Evolutionary conservation across 2,797 vertebrate species (phyloP), one percentile per base, ranked within the genome.

Genomic region (Trachurus trachurus): DNA sequence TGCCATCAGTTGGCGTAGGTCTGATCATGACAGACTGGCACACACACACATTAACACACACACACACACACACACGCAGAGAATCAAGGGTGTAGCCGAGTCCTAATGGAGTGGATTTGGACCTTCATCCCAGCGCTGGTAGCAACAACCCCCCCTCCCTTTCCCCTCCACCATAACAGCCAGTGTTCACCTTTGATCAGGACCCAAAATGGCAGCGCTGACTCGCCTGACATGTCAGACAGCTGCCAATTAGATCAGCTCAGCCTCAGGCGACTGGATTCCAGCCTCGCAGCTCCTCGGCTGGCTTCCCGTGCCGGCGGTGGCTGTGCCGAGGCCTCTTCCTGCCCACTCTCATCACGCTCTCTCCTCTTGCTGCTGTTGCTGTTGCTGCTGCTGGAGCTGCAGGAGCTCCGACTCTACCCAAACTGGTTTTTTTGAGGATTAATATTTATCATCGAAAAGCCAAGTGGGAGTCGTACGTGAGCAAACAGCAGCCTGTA

Each of bases 191-290:
- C 87, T 93, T 87, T 93, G 92, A 93, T 94, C 91, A 87, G 81
- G 59, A 78, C 80, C 84, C 80, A 84, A 79, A 87, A 83, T 81
- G 86, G 81, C 82, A 82, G 82, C 66, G 74, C 85, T 76, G 85
- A 87, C 91, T 91, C 74, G 56, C 76, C 85, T 85, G 86, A 91
- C 87, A 85, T 70, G 87, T 87, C 89, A 91, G 91, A 93, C 90
- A 92, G 89, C 83, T 91, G 91, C 88, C 93, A 94, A 93, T 95
- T 95, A 94, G 88, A 87, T 79, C 66, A 77, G 73, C 80, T 91
- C 85, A 88, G 90, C 94, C 93, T 75, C 76, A 71, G 93, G 93
- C 90, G 7, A 86, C 70, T 83, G 81, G 74, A 81, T 75, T 70
- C 59, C 47, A 66, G 71, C 75, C 81, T 71, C 40, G 72, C 78